Base-by-base conservation (phyloP, 1,140 invertebrate genomes). In the Palaemon carinicauda region DNA sequence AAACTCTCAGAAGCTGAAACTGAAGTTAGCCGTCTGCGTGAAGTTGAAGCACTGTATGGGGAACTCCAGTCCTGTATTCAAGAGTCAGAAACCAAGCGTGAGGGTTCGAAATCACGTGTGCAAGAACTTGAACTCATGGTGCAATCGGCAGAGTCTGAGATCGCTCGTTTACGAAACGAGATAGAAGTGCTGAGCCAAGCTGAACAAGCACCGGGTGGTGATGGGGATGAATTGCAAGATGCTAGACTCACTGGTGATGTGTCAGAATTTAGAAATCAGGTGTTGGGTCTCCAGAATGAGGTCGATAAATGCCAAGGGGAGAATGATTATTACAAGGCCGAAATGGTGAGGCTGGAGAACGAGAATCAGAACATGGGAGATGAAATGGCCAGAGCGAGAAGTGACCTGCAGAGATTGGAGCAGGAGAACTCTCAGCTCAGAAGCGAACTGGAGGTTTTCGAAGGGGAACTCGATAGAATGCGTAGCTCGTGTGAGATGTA, bases 81-180 rank as follows among this genome's bases (percentile, higher is more conserved):
- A 69, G 87, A 88, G 52, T 83, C 87, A 0, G 87, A 88, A 50
- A 88, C 87, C 27, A 88, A 88, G 29, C 77, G 87, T 17, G 87
- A 88, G 33, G 87, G 87, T 17, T 88, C 87, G 24, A 88, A 80
- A 27, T 84, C 87, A 3, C 60, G 89, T 5, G 87, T 89, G 5
- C 80, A 85, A 31, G 89, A 89, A 71, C 52, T 89, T n/a, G 89
- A 89, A 24, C 71, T 87, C 15, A 89, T 89, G 89, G 89, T 89
- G 71, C 87, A 88, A 82, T 86, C 82, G 52, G 89, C 89, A 27
- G 89, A 89, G 60, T 85, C 87, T 12, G 89, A 89, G 56, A 89
- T 89, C 27, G 79, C 87, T 21, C 81, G 86, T 41, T 54, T 89
- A 12, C 75, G 87, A 52, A 81, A 86, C 17, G 82, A 89, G 71